Evolutionary conservation across 2,113 vertebrate genomes (phyloP), one percentile per base, ranked within the genome.

Genomic region (Struthidea cinerea): DNA sequence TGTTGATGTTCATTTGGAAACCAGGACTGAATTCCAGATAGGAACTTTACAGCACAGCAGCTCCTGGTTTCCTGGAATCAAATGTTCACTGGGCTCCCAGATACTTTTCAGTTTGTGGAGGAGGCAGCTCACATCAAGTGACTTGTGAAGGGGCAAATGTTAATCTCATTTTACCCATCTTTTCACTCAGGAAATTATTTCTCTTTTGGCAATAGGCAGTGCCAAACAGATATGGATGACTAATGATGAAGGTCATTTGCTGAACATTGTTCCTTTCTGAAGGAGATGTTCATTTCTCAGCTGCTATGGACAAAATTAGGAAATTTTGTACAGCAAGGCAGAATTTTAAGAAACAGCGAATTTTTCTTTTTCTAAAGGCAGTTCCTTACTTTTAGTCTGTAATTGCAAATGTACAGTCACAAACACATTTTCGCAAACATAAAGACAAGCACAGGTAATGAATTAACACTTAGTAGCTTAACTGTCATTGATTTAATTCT

Each of bases 111-210:
- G 35, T 39, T 68, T 71, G 63, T 59, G 57, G 65, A 90, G 11
- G 30, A 84, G 35, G 59, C 56, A 52, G 70, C 63, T 94, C 19
- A 4, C 61, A 55, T 67, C 80, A 85, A 92, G 56, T 76, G 60
- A 84, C 42, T 39, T 90, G 41, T 50, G 57, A 93, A 84, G 57
- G 82, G 56, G 50, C 59, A 93, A 94, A 82, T 37, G 50, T 94
- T 94, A 82, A 97, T 97, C 89, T 93, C 53, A 59, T 86, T 92
- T 95, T 64, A 52, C 47, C 41, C 90, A 70, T 37, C 76, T 56
- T 94, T 91, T 96, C 70, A 90, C 78, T 95, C 64, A 67, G 89
- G 87, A 97, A 97, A 94, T 86, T 73, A 95, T 84, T 95, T 95
- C 63, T 73, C 35, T 82, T 94, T 57, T 85, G 84, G 90, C 47